Evolutionary conservation across 2,113 vertebrate genomes (phyloP), one percentile per base, ranked within the genome.

Genomic region (Pituophis catenifer): DNA sequence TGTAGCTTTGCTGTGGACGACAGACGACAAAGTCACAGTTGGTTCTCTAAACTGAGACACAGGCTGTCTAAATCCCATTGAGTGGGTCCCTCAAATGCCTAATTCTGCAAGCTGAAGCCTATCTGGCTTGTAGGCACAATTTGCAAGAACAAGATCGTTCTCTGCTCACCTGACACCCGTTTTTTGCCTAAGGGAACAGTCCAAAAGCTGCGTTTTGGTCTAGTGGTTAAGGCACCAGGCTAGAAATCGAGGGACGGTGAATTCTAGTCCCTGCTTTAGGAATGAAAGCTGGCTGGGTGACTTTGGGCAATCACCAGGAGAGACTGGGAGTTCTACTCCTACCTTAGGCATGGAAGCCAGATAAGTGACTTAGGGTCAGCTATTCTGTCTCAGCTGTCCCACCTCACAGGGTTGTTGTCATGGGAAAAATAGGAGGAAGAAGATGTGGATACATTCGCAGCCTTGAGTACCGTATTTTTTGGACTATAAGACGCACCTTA

Each of bases 1-100:
- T 75, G 92, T 94, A 97, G 90, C 95, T 96, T 9, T 96, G 97
- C 95, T 97, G 97, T 88, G 91, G 97, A 62, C 95, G 15, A 50
- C 92, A 52, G 97, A 62, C 95, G 21, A 50, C 92, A 52, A 2
- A 94, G 89, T 4, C 26, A 54, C 2, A 1, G 4, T 24, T 62
- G 33, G 70, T 24, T 89, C 89, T 57, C 65, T 33, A 26, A 55
- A 24, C 6, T 6, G 9, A 59, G 87, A 21, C 11, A 19, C 58
- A 11, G 5, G 19, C 6, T 2, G 23, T 0, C 70, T 33, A 38
- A 38, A 9, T 21, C 33, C 17, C 17, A 38, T 38, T 19, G 8
- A 50, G 38, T 9, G 15, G 19, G 9, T 53, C 19, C 3, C 6
- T 4, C 5, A 19, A 55, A 89, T 2, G 13, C 53, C n/a, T 38